Conservation (phyloP, 2,888 invertebrate species). For the Rhagophthalmus giganteus region DNA sequence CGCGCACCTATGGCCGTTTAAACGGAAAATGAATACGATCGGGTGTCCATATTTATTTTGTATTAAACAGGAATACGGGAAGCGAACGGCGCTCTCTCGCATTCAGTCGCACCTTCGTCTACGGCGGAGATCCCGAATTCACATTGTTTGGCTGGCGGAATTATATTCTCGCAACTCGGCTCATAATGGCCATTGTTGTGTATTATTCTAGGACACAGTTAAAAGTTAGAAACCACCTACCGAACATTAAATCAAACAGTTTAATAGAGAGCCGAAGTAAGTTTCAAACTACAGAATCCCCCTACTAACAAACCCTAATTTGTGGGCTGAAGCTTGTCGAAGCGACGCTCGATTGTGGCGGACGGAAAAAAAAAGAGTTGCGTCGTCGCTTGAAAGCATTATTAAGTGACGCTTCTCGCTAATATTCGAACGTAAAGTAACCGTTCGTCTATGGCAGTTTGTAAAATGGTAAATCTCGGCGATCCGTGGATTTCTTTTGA, state of each 20-base stretch:
- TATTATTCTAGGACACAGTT: slow-evolving; percentile 22
- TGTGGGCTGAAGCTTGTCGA: slow-evolving; percentile 2
- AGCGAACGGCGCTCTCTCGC: neutral
- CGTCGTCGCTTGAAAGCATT: too few species aligned
- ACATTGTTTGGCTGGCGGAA: slow-evolving; percentile 13
- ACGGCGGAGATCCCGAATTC: slow-evolving; percentile 13
- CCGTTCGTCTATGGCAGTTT: too few species aligned
- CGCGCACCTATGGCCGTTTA: too few species aligned
- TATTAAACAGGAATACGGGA: too few species aligned
- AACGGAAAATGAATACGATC: too few species aligned
- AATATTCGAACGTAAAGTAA: too few species aligned
- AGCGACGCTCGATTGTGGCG: too few species aligned
- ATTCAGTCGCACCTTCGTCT: slow-evolving; percentile 4
- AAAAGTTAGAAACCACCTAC: slow-evolving; percentile 27
- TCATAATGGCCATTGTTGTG: slow-evolving; percentile 24
- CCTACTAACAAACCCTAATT: slow-evolving; percentile 18
- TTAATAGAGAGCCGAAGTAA: slow-evolving; percentile 21
- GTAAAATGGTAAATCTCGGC: too few species aligned
- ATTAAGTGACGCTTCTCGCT: too few species aligned
- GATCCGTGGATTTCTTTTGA: neutral
- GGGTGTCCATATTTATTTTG: too few species aligned
- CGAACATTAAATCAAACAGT: slow-evolving; percentile 27
- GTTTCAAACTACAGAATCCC: slow-evolving; percentile 19
- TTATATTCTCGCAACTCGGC: slow-evolving; percentile 8
- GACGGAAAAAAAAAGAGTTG: too few species aligned